A percentile compares a stretch with the other conserved stretches of the same genome.
Evolutionary conservation across 1,140 invertebrate genomes (phyloP).

Genomic region (honey bee (Apis mellifera)): DNA sequence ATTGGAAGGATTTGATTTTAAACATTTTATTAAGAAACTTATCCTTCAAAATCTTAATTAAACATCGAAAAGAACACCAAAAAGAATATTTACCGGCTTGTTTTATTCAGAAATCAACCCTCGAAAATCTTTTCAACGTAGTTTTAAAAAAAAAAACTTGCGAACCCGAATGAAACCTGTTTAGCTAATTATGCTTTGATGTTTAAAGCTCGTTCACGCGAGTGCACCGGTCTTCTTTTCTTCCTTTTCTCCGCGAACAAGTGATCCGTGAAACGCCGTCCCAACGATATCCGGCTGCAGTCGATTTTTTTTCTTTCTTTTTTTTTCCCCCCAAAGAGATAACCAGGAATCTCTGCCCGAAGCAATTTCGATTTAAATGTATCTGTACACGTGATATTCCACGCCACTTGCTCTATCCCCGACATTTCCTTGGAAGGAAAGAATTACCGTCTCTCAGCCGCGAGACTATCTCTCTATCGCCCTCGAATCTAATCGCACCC

Average conservation of each 20-base stretch:
- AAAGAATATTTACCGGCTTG: too few species aligned
- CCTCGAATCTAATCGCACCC: slow-evolving; percentile 9
- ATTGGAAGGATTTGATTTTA: too few species aligned
- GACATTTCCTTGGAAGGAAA: not conserved
- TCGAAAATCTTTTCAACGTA: not conserved
- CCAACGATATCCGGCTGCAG: not conserved
- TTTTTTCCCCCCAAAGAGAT: not conserved
- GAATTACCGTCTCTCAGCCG: not conserved
- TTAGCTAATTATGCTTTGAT: slow-evolving; percentile 9
- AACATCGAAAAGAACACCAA: too few species aligned
- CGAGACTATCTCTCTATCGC: too few species aligned
- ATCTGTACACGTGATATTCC: not conserved
- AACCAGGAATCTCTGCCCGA: not conserved
- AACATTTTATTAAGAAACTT: too few species aligned
- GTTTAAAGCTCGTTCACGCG: not conserved
- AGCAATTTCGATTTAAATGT: slow-evolving; percentile 4
- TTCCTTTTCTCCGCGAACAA: not conserved
- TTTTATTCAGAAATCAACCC: not conserved
- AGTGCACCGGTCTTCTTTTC: too few species aligned
- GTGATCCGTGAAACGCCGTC: slow-evolving; percentile 18
- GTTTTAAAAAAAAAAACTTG: not conserved
- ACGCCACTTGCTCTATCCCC: not conserved
- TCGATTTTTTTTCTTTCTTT: not conserved
- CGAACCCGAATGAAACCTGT: not conserved
- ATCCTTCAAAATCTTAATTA: too few species aligned